These are phyloP conservation scores for Otus sunia DNA, from an alignment of 2,113 vertebrate species.

Conservation along the genomic window DNA sequence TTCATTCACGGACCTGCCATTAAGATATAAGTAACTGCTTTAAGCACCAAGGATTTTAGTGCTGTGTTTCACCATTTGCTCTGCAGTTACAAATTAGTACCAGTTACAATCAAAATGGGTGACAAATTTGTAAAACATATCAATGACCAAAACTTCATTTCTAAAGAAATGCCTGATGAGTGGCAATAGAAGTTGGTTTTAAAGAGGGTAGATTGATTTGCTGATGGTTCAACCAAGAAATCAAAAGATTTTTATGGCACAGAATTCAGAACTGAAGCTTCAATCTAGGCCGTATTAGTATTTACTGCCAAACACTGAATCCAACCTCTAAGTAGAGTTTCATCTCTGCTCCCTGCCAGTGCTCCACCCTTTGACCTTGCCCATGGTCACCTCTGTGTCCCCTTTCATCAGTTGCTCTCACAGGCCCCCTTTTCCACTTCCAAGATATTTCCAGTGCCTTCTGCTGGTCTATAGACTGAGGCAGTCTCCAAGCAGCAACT, in stretches of 20 bases:
- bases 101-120: neutral
- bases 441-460: neutral
- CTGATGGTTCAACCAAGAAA: neutral
- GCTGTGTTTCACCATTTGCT: neutral
- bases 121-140: neutral
- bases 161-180: neutral
- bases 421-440: neutral
- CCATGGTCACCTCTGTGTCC: neutral
- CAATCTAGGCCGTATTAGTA: neutral
- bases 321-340: neutral
- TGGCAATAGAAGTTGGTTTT: neutral
- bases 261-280: neutral
- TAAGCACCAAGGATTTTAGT: neutral
- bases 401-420: neutral
- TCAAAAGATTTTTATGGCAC: neutral
- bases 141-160: neutral
- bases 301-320: neutral
- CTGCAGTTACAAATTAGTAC: neutral
- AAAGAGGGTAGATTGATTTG: neutral
- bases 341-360: neutral
- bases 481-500: neutral
- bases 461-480: neutral
- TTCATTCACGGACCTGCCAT: neutral
- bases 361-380: neutral
- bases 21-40: neutral